These are phyloP conservation scores for Fulica atra DNA, from an alignment of 2,113 vertebrate genomes.

Conservation along the genomic window DNA sequence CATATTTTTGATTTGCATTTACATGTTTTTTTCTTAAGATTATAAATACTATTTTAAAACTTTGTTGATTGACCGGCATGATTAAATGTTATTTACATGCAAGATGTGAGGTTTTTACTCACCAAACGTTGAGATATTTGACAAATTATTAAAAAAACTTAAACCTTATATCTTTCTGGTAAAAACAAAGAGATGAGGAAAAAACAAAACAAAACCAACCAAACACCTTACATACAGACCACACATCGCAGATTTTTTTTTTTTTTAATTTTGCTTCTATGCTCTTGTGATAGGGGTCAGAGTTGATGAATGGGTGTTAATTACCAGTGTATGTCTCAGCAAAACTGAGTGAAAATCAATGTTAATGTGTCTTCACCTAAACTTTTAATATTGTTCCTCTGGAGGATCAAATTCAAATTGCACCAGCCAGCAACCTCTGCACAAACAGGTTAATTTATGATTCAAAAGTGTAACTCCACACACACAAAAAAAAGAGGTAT, in stretches of 20 bases:
- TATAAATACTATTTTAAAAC: not conserved
- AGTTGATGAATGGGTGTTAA: not conserved
- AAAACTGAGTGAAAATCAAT: conserved; percentile 18
- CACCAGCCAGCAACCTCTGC: not conserved
- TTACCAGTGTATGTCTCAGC: not conserved
- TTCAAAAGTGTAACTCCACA: not conserved
- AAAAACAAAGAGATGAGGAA: not conserved
- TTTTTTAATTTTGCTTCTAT: not conserved
- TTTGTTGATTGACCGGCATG: not conserved
- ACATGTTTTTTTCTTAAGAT: not conserved
- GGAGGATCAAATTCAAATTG: conserved; percentile 7
- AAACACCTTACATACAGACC: not conserved
- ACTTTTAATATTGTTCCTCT: conserved; percentile 22
- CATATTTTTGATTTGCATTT: not conserved
- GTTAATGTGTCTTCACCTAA: conserved; percentile 25
- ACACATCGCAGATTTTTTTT: not conserved
- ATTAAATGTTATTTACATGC: not conserved
- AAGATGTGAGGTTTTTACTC: not conserved
- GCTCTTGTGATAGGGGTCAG: not conserved
- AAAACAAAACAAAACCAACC: not conserved
- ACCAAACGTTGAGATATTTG: not conserved
- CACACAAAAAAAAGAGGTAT: not conserved
- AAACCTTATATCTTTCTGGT: not conserved
- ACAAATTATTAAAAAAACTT: not conserved
- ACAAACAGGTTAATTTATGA: conserved; percentile 32